Conservation (phyloP, 2,797 vertebrate genomes). For the Masticophis lateralis region DNA sequence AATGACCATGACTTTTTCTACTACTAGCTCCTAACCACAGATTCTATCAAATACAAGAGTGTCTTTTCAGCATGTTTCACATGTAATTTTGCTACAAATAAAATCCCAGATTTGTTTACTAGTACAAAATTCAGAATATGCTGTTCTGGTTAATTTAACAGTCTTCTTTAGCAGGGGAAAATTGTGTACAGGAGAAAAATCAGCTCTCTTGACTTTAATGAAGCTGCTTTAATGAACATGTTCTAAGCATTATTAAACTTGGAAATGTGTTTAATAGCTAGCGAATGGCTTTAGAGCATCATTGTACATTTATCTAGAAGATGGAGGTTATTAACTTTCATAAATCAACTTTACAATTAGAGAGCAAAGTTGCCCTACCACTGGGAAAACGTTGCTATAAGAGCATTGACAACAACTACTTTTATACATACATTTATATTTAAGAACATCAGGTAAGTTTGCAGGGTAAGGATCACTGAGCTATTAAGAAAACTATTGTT, state of each 20-base stretch:
- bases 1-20: neutral
- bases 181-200: neutral
- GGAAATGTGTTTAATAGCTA: constrained; percentile 10
- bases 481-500: neutral
- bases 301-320: constrained; percentile 4
- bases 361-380: neutral
- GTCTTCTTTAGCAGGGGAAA: neutral
- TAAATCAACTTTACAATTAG: constrained; percentile 16
- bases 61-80: neutral
- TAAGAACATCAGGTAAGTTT: neutral
- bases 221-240: constrained; percentile 12
- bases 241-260: constrained; percentile 16
- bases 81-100: neutral
- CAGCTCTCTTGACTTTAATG: constrained; percentile 10
- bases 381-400: neutral
- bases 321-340: constrained; percentile 5
- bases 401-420: neutral
- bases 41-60: neutral
- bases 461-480: neutral
- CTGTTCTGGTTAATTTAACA: constrained; percentile 17
- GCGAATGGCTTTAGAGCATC: neutral
- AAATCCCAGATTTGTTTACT: neutral
- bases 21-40: no score
- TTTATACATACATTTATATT: neutral
- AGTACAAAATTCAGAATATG: neutral